A percentile compares a stretch with the other conserved stretches of the same genome.
Evolutionary conservation across 2,888 invertebrate genomes (phyloP).

Genomic region (Mesorhabditis spiculigera): DNA sequence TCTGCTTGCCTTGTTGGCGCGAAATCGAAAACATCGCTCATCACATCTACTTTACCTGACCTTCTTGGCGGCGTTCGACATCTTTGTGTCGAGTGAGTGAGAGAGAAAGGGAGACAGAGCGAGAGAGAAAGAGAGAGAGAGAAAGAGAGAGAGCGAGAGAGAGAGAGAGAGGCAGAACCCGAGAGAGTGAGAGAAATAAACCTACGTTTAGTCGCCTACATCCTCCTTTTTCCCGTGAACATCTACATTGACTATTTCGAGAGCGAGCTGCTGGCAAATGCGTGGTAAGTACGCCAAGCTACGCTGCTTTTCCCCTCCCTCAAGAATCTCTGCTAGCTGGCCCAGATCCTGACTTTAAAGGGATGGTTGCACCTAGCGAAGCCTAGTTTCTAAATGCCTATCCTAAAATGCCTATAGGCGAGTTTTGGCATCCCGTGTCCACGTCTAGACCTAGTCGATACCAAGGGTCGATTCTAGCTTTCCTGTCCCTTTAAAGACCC

Average conservation of each 20-base stretch:
- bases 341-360: too few relatives aligned
- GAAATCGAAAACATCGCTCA: conserved; percentile 39
- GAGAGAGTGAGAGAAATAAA: not conserved
- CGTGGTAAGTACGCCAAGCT: conserved; percentile 29
- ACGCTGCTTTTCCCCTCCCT: too few relatives aligned
- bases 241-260: conserved; percentile 53
- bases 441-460: too few relatives aligned
- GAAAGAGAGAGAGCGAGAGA: not conserved
- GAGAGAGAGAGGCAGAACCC: not conserved
- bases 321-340: too few relatives aligned
- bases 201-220: conserved; percentile 43
- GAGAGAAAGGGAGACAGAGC: not conserved
- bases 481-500: too few relatives aligned
- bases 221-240: conserved; percentile 51
- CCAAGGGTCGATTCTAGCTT: too few relatives aligned
- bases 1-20: conserved; percentile 43
- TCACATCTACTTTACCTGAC: conserved; percentile 52
- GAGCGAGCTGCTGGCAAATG: conserved; percentile 37
- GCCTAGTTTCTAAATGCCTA: too few relatives aligned
- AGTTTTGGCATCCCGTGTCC: too few relatives aligned
- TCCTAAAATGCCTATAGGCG: too few relatives aligned
- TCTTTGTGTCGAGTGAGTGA: conserved; percentile 47
- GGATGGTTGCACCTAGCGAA: too few relatives aligned
- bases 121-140: not conserved
- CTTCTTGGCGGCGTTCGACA: conserved; percentile 48